Evolutionary conservation across 1,140 invertebrate genomes (phyloP).

Genomic region (Neoseiulus cucumeris): DNA sequence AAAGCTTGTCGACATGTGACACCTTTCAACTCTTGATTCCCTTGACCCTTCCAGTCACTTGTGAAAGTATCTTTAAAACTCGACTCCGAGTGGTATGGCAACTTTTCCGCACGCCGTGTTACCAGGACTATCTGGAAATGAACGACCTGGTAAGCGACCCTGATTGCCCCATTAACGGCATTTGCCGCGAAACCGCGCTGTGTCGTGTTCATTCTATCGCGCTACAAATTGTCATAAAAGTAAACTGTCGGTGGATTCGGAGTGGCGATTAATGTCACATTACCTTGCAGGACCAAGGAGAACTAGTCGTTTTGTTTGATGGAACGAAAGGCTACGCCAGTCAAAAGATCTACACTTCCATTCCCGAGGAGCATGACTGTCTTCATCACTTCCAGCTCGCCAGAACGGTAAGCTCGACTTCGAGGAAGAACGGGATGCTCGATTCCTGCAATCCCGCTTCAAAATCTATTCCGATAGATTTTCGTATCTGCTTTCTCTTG

Average conservation of each 20-base stretch:
- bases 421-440: no score
- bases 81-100: conserved; percentile 23
- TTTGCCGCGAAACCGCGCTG: no score
- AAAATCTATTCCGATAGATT: no score
- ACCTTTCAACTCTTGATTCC: no score
- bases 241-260: conserved; percentile 15
- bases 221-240: no score
- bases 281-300: neutral
- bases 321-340: neutral
- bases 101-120: conserved; percentile 25
- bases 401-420: neutral
- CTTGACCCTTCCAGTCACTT: conserved; percentile 18
- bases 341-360: conserved; percentile 8
- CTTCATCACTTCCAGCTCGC: conserved; percentile 13
- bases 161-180: no score
- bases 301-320: neutral
- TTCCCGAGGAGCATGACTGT: conserved; percentile 21
- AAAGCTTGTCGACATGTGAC: no score
- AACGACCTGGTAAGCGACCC: conserved; percentile 22
- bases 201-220: no score
- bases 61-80: conserved; percentile 9
- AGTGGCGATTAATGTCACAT: conserved; percentile 16
- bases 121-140: conserved; percentile 25
- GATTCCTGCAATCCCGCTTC: no score
- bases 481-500: no score